phyloP scores from a whole-genome alignment of 2,888 invertebrate species.

The Leptopilina myrica region DNA sequence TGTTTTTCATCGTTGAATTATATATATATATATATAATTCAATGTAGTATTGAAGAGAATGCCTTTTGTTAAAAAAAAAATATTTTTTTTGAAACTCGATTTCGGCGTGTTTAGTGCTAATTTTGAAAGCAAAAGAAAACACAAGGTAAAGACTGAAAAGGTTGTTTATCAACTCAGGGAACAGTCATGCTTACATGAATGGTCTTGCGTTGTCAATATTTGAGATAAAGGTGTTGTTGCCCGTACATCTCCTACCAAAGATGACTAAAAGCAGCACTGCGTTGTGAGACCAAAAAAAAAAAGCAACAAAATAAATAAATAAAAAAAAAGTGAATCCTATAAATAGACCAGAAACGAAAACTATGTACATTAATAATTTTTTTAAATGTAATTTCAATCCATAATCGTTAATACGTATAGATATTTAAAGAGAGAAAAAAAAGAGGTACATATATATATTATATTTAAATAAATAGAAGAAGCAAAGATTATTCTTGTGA shows the following conservation, averaged over 20 bases:
- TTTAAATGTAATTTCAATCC: constrained; percentile 55
- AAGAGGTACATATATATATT: constrained; percentile 52
- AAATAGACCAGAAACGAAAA: constrained; percentile 54
- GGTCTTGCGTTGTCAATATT: constrained; percentile 54
- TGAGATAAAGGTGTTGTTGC: constrained; percentile 55
- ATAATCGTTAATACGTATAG: constrained; percentile 55
- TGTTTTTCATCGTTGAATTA: constrained; percentile 18
- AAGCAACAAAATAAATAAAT: constrained; percentile 44
- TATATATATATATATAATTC: not conserved
- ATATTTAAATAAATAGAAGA: constrained; percentile 32
- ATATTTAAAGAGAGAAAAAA: constrained; percentile 59
- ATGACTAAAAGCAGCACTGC: constrained; percentile 70
- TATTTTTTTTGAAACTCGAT: constrained; percentile 10
- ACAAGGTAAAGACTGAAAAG: constrained; percentile 72
- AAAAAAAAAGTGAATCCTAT: constrained; percentile 4
- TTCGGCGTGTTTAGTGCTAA: constrained; percentile 53
- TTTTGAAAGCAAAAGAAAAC: constrained; percentile 47
- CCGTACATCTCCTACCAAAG: constrained; percentile 70
- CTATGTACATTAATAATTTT: constrained; percentile 57
- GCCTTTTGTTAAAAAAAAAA: constrained; percentile 59
- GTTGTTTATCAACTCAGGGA: constrained; percentile 73
- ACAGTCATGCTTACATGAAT: constrained; percentile 66
- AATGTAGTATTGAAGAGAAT: constrained; percentile 49
- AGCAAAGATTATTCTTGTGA: too few species aligned
- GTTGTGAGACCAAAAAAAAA: constrained; percentile 68